Percentiles rank a stretch among this genome's conserved stretches.
phyloP scores from a whole-genome alignment of 2,888 invertebrate species.

The Parapristionchus giblindavisi region DNA sequence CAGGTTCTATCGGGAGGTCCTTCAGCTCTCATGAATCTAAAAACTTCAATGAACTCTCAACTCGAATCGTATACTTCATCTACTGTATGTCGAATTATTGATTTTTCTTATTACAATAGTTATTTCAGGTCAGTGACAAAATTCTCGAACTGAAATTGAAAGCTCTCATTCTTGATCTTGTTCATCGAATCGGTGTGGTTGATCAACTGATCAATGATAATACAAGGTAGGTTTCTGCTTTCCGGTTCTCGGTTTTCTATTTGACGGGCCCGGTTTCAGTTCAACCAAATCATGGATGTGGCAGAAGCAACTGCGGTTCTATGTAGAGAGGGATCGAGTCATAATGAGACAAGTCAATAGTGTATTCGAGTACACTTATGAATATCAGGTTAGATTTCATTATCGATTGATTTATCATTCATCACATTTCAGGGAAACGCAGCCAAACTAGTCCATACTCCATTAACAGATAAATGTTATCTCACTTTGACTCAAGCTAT shows the following conservation, averaged over 20 bases:
- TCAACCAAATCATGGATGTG: constrained; percentile 82
- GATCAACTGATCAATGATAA: constrained; percentile 79
- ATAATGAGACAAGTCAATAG: constrained; percentile 89
- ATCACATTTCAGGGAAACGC: constrained; percentile 79
- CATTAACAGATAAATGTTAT: constrained; percentile 95
- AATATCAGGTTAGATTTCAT: constrained; percentile 79
- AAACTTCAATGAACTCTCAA: constrained; percentile 70
- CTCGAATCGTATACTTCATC: constrained; percentile 74
- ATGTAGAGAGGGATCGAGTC: constrained; percentile 71
- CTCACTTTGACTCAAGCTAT: constrained; percentile 94
- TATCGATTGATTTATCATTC: neutral
- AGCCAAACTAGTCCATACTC: constrained; percentile 91
- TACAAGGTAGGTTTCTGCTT: constrained; percentile 74
- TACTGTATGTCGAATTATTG: constrained; percentile 50
- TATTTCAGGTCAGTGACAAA: constrained; percentile 65
- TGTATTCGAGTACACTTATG: constrained; percentile 93
- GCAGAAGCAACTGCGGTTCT: constrained; percentile 86
- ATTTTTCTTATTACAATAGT: neutral
- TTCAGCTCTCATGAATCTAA: constrained; percentile 64
- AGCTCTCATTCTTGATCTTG: constrained; percentile 88
- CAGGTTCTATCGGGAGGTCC: constrained; percentile 37
- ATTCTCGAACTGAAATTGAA: constrained; percentile 86
- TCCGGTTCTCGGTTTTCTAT: neutral
- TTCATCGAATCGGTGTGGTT: constrained; percentile 87
- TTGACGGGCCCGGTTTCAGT: constrained; percentile 12